Percentiles rank a stretch among this genome's conserved stretches.
Evolutionary conservation across 2,888 invertebrate species (phyloP).

Genomic region (Flexamia atlantica): DNA sequence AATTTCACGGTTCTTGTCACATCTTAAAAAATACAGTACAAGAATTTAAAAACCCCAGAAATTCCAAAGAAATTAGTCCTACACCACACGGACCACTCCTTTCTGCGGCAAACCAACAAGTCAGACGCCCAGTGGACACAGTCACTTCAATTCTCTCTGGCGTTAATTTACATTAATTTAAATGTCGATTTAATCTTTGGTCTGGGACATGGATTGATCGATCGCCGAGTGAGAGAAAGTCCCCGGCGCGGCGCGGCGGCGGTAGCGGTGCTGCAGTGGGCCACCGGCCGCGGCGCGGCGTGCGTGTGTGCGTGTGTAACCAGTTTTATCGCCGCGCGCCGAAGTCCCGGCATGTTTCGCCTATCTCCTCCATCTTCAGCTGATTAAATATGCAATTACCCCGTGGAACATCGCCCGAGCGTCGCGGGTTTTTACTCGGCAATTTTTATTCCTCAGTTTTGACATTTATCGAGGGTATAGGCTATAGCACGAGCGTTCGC

Average conservation of each 20-base stretch:
- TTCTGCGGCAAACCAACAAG: no score
- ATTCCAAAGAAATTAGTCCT: no score
- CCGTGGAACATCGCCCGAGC: slow-evolving; percentile 2
- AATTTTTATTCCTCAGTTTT: not conserved
- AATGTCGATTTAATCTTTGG: not conserved
- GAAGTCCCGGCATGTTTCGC: not conserved
- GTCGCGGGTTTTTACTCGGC: slow-evolving; percentile 1
- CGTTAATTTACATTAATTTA: slow-evolving; percentile 15
- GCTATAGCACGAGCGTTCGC: not conserved
- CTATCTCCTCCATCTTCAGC: slow-evolving; percentile 25
- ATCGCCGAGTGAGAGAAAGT: slow-evolving; percentile 1
- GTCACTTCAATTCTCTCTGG: not conserved
- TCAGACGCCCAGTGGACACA: no score
- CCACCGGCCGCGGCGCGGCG: not conserved
- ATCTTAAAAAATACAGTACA: no score
- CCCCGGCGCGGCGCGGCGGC: not conserved
- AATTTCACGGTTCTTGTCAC: no score
- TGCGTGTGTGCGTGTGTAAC: not conserved
- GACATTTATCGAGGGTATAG: not conserved
- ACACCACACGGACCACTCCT: no score
- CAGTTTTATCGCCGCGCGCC: slow-evolving; percentile 7
- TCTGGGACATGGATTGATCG: not conserved
- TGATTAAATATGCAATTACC: slow-evolving; percentile 53
- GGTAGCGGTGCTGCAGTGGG: not conserved
- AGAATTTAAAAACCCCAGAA: no score